Percentiles rank a stretch among this genome's conserved stretches.
phyloP scores from a whole-genome alignment of 2,113 vertebrate genomes.

The Odocoileus virginianus region DNA sequence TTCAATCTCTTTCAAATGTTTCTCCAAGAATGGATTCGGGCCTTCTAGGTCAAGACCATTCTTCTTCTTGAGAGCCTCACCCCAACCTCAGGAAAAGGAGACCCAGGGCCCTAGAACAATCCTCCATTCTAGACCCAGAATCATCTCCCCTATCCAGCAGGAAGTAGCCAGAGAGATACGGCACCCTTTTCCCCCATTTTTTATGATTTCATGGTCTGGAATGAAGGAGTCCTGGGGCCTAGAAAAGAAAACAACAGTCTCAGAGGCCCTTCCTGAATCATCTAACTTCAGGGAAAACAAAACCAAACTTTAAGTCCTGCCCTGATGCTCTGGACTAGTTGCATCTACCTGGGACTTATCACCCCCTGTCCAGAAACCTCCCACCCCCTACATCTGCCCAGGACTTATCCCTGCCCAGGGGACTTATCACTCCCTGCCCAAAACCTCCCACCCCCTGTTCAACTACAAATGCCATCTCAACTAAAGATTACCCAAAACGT shows the following conservation, averaged over 20 bases:
- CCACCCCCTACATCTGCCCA: background rate
- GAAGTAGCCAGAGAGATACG: background rate
- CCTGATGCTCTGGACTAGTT: background rate
- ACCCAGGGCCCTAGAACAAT: background rate
- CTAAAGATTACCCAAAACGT: background rate
- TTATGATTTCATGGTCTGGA: background rate
- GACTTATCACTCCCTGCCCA: too few relatives aligned
- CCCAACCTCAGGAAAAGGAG: background rate
- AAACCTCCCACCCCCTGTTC: background rate
- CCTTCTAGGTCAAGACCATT: background rate
- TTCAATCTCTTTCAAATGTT: background rate
- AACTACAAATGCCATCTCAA: background rate
- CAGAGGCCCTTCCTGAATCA: background rate
- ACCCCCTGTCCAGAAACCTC: background rate
- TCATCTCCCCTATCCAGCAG: background rate
- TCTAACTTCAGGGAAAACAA: background rate
- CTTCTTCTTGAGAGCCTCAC: background rate
- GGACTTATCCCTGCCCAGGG: background rate
- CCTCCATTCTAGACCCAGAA: accelerated
- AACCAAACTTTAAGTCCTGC: background rate
- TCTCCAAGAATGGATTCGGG: background rate
- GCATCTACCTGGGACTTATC: background rate
- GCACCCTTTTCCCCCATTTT: accelerated
- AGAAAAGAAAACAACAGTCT: background rate
- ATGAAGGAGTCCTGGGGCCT: background rate